Conservation (phyloP, 2,797 vertebrate species). For the Esox lucius region DNA sequence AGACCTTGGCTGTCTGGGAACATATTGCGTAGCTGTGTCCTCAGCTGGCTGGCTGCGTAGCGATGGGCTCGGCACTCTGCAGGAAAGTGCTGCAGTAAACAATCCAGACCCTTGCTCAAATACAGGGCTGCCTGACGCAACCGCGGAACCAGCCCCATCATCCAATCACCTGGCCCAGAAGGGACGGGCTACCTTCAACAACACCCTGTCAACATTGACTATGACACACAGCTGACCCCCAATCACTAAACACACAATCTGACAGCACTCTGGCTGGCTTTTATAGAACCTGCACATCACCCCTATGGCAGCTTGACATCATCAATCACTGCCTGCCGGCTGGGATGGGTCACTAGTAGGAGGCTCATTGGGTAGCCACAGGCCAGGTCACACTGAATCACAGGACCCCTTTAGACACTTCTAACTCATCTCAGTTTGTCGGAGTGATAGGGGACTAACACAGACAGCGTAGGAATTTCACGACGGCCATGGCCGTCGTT, state of each 20-base stretch:
- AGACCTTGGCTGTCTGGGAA: conserved; percentile 60
- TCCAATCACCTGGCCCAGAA: conserved; percentile 39
- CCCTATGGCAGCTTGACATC: conserved; percentile 1
- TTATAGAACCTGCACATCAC: conserved; percentile 43
- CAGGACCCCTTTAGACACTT: not conserved
- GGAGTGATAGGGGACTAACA: not conserved
- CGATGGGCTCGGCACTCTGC: conserved; percentile 3
- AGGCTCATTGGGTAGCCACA: not conserved
- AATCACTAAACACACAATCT: conserved; percentile 26
- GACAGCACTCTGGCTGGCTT: conserved; percentile 21
- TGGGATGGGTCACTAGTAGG: not conserved
- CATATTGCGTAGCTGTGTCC: conserved; percentile 69
- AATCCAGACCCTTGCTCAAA: conserved; percentile 59
- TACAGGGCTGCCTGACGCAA: conserved; percentile 44
- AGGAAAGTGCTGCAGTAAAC: conserved; percentile 47
- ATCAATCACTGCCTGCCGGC: conserved; percentile 12
- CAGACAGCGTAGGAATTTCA: not conserved
- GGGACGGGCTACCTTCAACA: conserved; percentile 12
- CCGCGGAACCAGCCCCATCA: not conserved
- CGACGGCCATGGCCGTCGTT: too few species aligned
- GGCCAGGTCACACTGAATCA: not conserved
- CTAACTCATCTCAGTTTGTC: not conserved
- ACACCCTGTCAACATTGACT: not conserved
- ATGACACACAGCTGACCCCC: not conserved
- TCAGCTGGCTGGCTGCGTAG: conserved; percentile 24